Evolutionary conservation across 2,113 vertebrate genomes (phyloP).

Genomic region (Mesoclemmys tuberculata): DNA sequence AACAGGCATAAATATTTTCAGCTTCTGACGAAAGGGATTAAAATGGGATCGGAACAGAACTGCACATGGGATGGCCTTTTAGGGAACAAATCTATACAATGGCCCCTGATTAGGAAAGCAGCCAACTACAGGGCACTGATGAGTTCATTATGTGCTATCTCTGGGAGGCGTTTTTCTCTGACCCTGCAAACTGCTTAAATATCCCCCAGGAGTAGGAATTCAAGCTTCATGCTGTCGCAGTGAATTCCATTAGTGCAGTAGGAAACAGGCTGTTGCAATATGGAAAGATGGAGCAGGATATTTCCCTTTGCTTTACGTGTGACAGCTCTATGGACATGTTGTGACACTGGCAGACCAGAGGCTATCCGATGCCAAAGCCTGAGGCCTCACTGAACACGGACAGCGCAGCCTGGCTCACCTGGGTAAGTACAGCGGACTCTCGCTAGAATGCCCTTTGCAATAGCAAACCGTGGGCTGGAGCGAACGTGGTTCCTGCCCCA

Average conservation of each 20-base stretch:
- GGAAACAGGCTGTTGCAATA: not conserved
- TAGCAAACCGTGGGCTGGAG: no score
- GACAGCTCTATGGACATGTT: fast-evolving
- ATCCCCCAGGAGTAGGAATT: not conserved
- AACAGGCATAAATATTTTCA: slow-evolving; percentile 31
- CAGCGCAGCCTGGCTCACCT: not conserved
- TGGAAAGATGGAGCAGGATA: not conserved
- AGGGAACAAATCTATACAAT: not conserved
- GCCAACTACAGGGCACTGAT: not conserved
- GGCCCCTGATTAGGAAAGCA: not conserved
- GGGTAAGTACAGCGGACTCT: no score
- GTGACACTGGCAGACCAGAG: not conserved
- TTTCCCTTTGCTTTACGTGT: not conserved
- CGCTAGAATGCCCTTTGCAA: no score
- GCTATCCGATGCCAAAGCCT: no score
- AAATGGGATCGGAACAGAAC: not conserved
- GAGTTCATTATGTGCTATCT: not conserved
- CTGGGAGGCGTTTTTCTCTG: slow-evolving; percentile 29
- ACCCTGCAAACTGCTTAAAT: slow-evolving; percentile 4
- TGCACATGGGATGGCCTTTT: slow-evolving; percentile 2
- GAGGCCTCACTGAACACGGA: not conserved
- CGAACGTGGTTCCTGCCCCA: no score
- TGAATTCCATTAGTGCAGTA: not conserved
- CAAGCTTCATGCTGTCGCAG: not conserved
- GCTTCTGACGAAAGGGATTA: not conserved